Base-by-base conservation (phyloP, 2,113 vertebrate species). In the Ophthalmolycus amberensis region DNA sequence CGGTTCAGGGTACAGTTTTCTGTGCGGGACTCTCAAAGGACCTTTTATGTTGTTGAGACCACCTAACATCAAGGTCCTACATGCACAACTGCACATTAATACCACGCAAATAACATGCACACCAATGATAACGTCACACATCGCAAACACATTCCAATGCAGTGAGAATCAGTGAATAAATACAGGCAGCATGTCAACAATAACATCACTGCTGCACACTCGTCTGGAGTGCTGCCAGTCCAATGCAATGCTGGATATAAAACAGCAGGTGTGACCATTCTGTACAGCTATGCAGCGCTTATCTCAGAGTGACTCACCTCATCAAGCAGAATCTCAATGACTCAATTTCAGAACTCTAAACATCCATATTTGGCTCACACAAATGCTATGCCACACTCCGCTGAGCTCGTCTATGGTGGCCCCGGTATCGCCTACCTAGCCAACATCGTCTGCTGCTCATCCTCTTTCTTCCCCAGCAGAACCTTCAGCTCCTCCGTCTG, bases 391-490 rank as follows among this genome's bases (percentile, higher is more conserved):
- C 56, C 58, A 84, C 14, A 48, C 12, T 38, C 27, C 22, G 27
- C 0, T 52, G 16, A 50, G 12, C 2, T 14, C 32, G 16, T 44
- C 7, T 5, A 20, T 34, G 10, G 9, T 40, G 29, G 12, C 11
- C 9, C 29, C 65, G 6, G 18, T 64, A 1, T 68, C 29, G 38
- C 85, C 56, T 93, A 99, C 98, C 98, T 97, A 5, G 96, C 89
- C 85, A 98, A 95, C 0, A 97, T 95, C 42, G 95, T 92, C 94
- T 99, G 98, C 48, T 99, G 96, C 89, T 99, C 98, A 50, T 99
- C 98, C 29, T 99, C 98, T 27, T 99, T 99, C 94, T 99, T 99
- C 85, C 94, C 92, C 90, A 99, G 82, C 87, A 98, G 98, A 75
- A 95, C 82, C 88, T 99, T 99, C 29, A 97, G 91, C 85, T 99